Base-by-base conservation (phyloP, 2,888 invertebrate species). In the Cerceris rybyensis region DNA sequence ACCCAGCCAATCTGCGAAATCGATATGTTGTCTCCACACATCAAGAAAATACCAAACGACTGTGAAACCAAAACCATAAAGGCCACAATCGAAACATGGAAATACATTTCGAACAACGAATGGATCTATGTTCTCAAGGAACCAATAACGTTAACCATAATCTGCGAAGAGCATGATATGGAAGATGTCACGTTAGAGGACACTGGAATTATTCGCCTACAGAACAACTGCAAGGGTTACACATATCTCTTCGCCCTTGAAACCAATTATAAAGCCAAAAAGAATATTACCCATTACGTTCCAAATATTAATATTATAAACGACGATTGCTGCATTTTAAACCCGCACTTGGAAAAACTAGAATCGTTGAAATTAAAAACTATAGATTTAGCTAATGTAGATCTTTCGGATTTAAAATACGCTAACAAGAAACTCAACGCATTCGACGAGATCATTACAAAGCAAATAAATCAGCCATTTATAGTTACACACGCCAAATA, bases 61-160 rank as follows among this genome's bases (percentile, higher is more conserved):
- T 69, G 55, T 17, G 13, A 60, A 0, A 69, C 69, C 4, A 69
- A 42, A 14, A 61, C 54, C 6, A 61, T 69, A 9, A 69, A 61
- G 11, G 69, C 69, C 28, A 6, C 6, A 28, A 69, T 61, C 8
- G 69, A 70, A 16, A 63, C 57, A 14, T 63, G 55, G 55, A 69
- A 50, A 1, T 60, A 39, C 1, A 54, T 63, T 2, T 8, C 6
- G 0, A 49, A 63, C 16, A 70, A 70, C 54, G 11, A 63, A 57
- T 70, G 70, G 63, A 63, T 63, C 8, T 70, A 70, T 46, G 16
- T 63, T 9, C 54, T 69, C 0, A 50, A 69, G 39, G 11, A 69
- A 7, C 69, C 59, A 61, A 69, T 54, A 14, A 60, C 69, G 0
- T 13, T 69, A 39, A 69, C 69, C 0, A 43, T 69, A 4, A 54